phyloP scores from a whole-genome alignment of 2,797 vertebrate genomes.

The Pterois miles region DNA sequence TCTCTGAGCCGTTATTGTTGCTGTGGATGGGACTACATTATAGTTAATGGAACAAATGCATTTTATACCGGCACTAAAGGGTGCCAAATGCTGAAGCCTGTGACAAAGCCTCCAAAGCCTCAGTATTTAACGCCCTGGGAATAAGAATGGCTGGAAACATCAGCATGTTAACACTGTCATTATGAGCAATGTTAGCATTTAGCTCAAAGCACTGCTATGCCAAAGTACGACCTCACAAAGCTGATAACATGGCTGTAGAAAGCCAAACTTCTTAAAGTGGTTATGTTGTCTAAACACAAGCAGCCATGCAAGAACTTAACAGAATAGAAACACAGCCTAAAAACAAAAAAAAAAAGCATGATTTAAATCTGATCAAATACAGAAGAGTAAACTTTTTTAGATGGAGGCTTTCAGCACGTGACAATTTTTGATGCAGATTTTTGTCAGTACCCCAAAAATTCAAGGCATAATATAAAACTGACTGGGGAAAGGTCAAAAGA shows the following conservation, averaged over 20 bases:
- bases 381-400: not conserved
- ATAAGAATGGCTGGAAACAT: not conserved
- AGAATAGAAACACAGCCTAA: not conserved
- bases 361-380: not conserved
- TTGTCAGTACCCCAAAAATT: not conserved
- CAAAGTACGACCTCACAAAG: not conserved
- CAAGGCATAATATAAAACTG: not conserved
- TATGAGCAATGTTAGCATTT: not conserved
- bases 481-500: conserved; percentile 9
- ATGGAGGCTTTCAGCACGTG: not conserved
- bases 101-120: too few species aligned
- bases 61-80: too few species aligned
- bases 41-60: too few species aligned
- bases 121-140: accelerated
- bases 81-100: too few species aligned
- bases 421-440: not conserved
- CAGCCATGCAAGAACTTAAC: not conserved
- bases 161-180: not conserved
- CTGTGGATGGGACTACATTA: too few species aligned
- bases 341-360: not conserved
- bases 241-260: not conserved
- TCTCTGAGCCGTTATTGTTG: too few species aligned
- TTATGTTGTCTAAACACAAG: not conserved
- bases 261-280: not conserved
- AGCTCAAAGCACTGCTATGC: not conserved